Evolutionary conservation across 2,888 invertebrate genomes (phyloP).

Genomic region (Pyrgus malvae): DNA sequence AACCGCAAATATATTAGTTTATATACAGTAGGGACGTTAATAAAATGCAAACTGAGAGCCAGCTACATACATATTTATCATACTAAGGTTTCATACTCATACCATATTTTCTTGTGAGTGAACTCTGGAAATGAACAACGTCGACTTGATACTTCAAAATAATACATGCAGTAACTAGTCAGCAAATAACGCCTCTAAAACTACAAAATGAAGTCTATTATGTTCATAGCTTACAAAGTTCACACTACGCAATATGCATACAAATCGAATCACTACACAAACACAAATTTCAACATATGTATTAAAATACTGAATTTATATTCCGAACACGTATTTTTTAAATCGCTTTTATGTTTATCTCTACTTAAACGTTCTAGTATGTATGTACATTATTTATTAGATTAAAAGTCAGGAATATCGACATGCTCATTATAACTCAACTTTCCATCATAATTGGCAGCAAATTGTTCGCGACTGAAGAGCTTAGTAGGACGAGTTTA

Average conservation of each 20-base stretch:
- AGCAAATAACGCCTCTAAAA: constrained; percentile 30
- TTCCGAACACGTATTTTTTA: constrained; percentile 63
- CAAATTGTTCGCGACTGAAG: constrained; percentile 5
- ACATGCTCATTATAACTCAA: constrained; percentile 73
- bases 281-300: constrained; percentile 64
- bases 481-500: too few species aligned
- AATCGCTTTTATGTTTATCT: constrained; percentile 58
- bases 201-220: constrained; percentile 37
- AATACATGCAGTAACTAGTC: constrained; percentile 31
- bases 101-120: constrained; percentile 42
- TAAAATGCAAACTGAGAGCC: constrained; percentile 75
- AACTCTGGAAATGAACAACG: constrained; percentile 34
- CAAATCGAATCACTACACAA: constrained; percentile 60
- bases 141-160: constrained; percentile 34
- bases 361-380: constrained; percentile 66
- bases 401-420: constrained; percentile 67
- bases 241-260: constrained; percentile 66
- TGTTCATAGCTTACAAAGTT: constrained; percentile 49
- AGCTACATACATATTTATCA: constrained; percentile 46
- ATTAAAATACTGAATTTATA: constrained; percentile 74
- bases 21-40: constrained; percentile 77
- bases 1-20: constrained; percentile 80
- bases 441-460: constrained; percentile 36
- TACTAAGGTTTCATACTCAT: constrained; percentile 39
- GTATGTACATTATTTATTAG: constrained; percentile 62